phyloP scores from a whole-genome alignment of 2,888 invertebrate species.

The Orthosia cruda region DNA sequence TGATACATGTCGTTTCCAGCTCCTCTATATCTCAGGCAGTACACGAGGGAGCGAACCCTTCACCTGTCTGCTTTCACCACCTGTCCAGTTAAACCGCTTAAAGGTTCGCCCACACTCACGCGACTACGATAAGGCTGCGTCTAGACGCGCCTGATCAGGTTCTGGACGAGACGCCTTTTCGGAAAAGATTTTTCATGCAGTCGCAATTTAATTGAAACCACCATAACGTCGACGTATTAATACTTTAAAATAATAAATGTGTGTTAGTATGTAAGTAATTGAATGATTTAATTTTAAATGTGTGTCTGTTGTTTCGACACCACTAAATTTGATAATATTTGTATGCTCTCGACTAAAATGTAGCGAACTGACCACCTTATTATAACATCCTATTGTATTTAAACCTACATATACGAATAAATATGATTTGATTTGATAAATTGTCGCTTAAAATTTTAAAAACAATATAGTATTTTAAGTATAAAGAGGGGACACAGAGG shows the following conservation, averaged over 20 bases:
- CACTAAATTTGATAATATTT: too few relatives aligned
- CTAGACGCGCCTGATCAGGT: slow-evolving; percentile 5
- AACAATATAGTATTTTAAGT: background rate
- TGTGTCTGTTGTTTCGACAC: too few relatives aligned
- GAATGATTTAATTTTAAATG: too few relatives aligned
- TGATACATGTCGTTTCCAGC: slow-evolving; percentile 38
- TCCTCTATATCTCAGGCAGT: slow-evolving; percentile 25
- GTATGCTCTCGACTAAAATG: too few relatives aligned
- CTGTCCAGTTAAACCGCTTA: slow-evolving; percentile 82
- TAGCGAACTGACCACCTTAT: too few relatives aligned
- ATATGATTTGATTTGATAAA: too few relatives aligned
- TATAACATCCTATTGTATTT: too few relatives aligned
- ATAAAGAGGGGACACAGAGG: background rate
- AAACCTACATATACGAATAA: too few relatives aligned
- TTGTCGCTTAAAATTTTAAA: background rate
- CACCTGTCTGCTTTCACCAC: slow-evolving; percentile 82
- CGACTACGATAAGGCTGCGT: background rate
- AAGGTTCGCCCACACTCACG: slow-evolving; percentile 51
- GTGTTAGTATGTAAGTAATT: too few relatives aligned
- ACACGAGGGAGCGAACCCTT: slow-evolving; percentile 70
- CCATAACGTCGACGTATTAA: too few relatives aligned
- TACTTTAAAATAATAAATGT: background rate
- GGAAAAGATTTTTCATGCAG: background rate
- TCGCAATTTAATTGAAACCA: background rate
- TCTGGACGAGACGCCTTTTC: background rate